A percentile compares a stretch with the other conserved stretches of the same genome.
These are phyloP conservation scores for Tokudaia tokunoshimensis DNA, from an alignment of 2,797 vertebrate species.

Conservation along the genomic window DNA sequence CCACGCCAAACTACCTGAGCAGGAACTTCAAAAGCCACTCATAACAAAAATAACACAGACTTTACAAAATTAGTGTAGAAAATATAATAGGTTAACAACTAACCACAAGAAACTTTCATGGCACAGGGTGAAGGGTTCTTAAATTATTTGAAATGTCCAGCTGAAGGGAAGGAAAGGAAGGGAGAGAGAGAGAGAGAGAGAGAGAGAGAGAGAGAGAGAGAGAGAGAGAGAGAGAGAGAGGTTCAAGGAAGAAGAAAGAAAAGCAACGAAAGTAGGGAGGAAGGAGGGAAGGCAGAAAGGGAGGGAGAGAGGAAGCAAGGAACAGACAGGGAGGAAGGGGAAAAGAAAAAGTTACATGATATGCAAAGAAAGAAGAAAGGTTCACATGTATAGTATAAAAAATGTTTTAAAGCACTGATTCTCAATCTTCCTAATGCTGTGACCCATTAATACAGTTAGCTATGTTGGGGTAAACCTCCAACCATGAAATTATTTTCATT, in stretches of 20 bases:
- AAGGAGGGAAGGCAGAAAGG: background rate
- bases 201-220: too few relatives aligned
- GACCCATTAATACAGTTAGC: background rate
- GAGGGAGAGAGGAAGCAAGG: too few relatives aligned
- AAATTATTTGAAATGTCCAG: background rate
- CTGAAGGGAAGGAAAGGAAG: background rate
- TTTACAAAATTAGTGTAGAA: background rate
- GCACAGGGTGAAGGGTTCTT: background rate
- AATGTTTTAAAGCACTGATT: background rate
- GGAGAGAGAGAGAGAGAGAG: background rate
- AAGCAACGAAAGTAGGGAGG: background rate
- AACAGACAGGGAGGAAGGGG: too few relatives aligned
- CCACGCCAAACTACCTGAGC: background rate
- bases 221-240: too few relatives aligned
- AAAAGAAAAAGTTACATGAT: background rate
- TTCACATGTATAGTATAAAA: too few relatives aligned
- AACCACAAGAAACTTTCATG: background rate
- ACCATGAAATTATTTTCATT: background rate
- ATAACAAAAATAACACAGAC: background rate
- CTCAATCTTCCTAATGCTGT: background rate
- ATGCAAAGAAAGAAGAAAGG: constrained; percentile 12
- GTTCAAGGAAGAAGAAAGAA: background rate
- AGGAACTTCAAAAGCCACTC: background rate
- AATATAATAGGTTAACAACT: background rate
- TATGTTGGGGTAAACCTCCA: background rate